Base-by-base conservation (phyloP, 2,797 vertebrate species). In the Notamacropus eugenii region DNA sequence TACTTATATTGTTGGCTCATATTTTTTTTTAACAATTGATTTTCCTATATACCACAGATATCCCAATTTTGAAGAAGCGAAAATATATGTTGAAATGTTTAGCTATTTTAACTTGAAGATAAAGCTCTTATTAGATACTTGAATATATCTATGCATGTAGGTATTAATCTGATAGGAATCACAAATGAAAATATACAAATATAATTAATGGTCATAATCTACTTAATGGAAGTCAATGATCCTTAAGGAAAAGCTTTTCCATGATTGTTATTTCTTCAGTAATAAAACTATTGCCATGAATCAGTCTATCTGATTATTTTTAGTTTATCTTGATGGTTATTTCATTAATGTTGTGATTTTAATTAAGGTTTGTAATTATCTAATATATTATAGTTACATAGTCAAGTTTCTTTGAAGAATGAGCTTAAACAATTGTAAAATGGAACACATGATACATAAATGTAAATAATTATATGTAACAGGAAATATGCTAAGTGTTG, bases 271-370 rank as follows among this genome's bases (percentile, higher is more conserved):
- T 82, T 93, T 14, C 8, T 62, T 29, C 95, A 93, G 93, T 92
- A 92, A 19, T 74, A 19, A 10, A 12, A 91, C 29, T 5, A 0
- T 1, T 94, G 1, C 50, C 27, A 92, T 59, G 87, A 96, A 95
- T 97, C 56, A 93, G 2, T 9, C 16, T 74, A 1, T 54, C 22
- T 90, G 58, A 93, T 97, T 96, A 96, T 90, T 56, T 92, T 62
- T 16, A 55, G 90, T 87, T 95, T 92, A 87, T 94, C 95, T 93
- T 82, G 6, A 82, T 6, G 12, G 34, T 91, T 93, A 90, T 2
- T 93, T 90, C 92, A 91, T 94, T 94, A 94, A 95, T 58, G 5
- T 93, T 91, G 90, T 62, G 5, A 92, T 93, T 55, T 95, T 92
- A 92, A 57, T 87, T 91, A 92, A 82, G 93, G 87, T 59, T 96